phyloP scores from a whole-genome alignment of 2,113 vertebrate genomes.

The Jaculus jaculus region DNA sequence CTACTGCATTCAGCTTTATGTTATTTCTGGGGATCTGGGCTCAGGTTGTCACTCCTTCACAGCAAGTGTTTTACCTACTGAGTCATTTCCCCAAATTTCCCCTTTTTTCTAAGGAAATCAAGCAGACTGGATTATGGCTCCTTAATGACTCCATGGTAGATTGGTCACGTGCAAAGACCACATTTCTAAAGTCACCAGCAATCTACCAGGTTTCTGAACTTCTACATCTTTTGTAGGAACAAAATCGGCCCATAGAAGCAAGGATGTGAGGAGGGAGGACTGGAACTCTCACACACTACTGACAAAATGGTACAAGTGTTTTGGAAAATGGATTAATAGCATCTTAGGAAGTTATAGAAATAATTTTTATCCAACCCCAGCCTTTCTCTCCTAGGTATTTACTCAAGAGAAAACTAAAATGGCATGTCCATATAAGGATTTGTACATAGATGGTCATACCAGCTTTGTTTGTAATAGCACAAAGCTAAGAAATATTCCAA shows the following conservation, averaged over 20 bases:
- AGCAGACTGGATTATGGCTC: neutral
- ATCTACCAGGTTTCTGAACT: neutral
- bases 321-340: neutral
- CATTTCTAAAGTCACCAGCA: neutral
- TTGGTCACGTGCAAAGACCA: neutral
- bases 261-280: neutral
- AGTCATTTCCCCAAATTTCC: neutral
- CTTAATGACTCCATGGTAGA: neutral
- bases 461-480: neutral
- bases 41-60: neutral
- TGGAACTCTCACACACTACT: neutral
- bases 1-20: neutral
- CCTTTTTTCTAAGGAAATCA: neutral
- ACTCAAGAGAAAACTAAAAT: conserved; percentile 30
- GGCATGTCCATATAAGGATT: neutral
- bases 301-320: neutral
- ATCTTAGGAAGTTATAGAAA: conserved; percentile 19
- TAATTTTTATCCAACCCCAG: neutral
- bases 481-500: neutral
- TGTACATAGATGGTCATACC: neutral
- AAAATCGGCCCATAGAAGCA: neutral
- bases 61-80: neutral
- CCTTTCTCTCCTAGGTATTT: neutral
- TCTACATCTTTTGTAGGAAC: neutral
- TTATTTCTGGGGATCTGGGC: neutral